Evolutionary conservation across 2,888 invertebrate genomes (phyloP), one percentile per base, ranked within the genome.

Genomic region (Drosophila rubida): DNA sequence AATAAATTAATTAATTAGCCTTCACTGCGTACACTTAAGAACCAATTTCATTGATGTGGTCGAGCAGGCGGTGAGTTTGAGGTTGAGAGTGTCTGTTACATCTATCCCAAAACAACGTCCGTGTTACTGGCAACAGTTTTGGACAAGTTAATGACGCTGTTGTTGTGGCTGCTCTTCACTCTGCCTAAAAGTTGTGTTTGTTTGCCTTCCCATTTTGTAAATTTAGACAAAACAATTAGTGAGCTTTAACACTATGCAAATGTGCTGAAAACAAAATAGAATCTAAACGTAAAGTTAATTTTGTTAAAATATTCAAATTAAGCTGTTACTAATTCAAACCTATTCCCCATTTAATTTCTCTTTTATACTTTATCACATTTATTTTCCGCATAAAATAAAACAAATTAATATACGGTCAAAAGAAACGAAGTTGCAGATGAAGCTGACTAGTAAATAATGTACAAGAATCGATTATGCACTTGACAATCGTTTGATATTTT

Each of bases 1-100:
- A 58, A 54, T 54, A 22, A 77, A 59, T 73, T 57, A 74, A 74
- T 78, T 74, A 57, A 63, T 63, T 60, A 51, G 46, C 16, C 60
- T 46, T 39, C 13, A 25, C 32, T 41, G 44, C 14, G 14, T 16
- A 16, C 50, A 39, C 25, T 50, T 37, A 32, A 22, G 14, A 9
- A 32, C 14, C 53, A 37, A 37, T 37, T 45, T 13, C 13, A 8
- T 6, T 41, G 44, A 32, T 54, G 68, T 27, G 60, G 45, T 8
- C 45, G 13, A 23, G 13, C 4, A n/a, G 30, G n/a, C 19, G 48
- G 48, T 35, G 7, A 14, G 35, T 2, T 37, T 35, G 13, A 35
- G 35, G 13, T 11, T 7, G 14, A 6, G 41, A 25, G 39, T 27
- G 8, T n/a, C 41, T 41, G 11, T 11, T 9, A n/a, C 7, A 2